These are phyloP conservation scores for Poecilus cupreus DNA, from an alignment of 2,888 invertebrate genomes.

Conservation along the genomic window DNA sequence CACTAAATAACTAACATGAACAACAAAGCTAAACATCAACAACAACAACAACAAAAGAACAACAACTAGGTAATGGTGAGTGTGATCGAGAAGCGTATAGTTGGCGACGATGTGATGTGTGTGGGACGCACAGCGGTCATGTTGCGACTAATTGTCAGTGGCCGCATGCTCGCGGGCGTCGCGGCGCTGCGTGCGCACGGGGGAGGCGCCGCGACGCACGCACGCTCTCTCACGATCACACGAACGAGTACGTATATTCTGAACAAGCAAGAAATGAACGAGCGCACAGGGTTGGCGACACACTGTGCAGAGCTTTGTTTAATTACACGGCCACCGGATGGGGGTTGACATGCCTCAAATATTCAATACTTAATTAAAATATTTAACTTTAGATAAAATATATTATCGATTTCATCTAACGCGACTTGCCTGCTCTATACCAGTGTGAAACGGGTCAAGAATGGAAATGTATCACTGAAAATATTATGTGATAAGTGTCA, in stretches of 20 bases:
- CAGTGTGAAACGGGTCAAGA: neutral
- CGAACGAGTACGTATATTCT: neutral
- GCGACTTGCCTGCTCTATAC: too few species aligned
- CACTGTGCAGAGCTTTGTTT: constrained; percentile 42
- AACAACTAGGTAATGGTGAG: neutral
- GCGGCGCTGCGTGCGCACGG: constrained; percentile 10
- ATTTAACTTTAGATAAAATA: neutral
- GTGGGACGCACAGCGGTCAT: constrained; percentile 66
- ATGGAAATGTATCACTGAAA: constrained; percentile 4
- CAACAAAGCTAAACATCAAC: neutral
- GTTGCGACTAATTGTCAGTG: constrained; percentile 69
- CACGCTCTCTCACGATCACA: constrained; percentile 6
- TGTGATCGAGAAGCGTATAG: neutral
- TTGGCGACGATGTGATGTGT: constrained; percentile 65
- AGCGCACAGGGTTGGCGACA: constrained; percentile 3
- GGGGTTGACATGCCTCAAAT: neutral
- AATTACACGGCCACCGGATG: constrained; percentile 8
- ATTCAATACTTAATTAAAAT: neutral
- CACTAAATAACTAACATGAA: neutral
- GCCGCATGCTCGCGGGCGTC: constrained; percentile 49
- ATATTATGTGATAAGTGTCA: constrained; percentile 41
- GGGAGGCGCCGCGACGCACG: constrained; percentile 21
- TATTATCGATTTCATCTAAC: neutral
- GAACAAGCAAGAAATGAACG: neutral
- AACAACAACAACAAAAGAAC: constrained; percentile 5